Evolutionary conservation across 37 sponge, comb jelly and placozoan species (phyloP).

Genomic region (Trichoplax adhaerens): DNA sequence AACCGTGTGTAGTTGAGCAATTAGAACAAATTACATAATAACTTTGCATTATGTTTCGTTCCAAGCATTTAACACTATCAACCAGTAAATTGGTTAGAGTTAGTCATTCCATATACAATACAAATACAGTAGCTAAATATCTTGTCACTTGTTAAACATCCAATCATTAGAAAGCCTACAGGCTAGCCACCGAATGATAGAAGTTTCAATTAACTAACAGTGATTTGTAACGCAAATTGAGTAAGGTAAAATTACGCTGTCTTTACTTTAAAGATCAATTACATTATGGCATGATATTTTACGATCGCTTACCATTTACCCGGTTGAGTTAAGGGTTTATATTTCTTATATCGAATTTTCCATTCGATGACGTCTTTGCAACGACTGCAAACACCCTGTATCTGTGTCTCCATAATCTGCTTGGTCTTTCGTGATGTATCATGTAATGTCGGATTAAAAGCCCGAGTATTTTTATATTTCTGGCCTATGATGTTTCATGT

Average conservation of each 20-base stretch:
- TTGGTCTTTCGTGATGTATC: background rate
- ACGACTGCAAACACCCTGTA: slow-evolving; percentile 11
- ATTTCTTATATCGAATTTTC: slow-evolving; percentile 53
- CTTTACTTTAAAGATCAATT: no score
- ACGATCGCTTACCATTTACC: slow-evolving; percentile 30
- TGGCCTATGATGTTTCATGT: slow-evolving; percentile 10
- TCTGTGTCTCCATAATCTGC: slow-evolving; percentile 1
- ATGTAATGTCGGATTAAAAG: slow-evolving; percentile 21
- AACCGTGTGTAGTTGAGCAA: slow-evolving; percentile 16
- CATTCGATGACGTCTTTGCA: slow-evolving; percentile 55
- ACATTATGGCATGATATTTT: no score
- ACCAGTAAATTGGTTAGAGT: background rate
- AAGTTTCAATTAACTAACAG: no score
- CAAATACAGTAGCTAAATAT: no score
- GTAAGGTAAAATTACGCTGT: no score
- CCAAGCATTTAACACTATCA: slow-evolving; percentile 19
- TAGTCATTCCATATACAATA: no score
- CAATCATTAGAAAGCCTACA: no score
- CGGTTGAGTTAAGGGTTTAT: slow-evolving; percentile 43
- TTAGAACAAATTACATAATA: slow-evolving; percentile 33
- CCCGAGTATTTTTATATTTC: slow-evolving; percentile 34
- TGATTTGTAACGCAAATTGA: no score
- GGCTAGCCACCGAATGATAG: no score
- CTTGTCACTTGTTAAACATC: no score
- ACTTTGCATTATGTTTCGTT: slow-evolving; percentile 32